A percentile compares a stretch with the other conserved stretches of the same genome.
phyloP scores from a whole-genome alignment of 30 jellyfish, hydroid and myxozoan species.

The Hydractinia echinata region DNA sequence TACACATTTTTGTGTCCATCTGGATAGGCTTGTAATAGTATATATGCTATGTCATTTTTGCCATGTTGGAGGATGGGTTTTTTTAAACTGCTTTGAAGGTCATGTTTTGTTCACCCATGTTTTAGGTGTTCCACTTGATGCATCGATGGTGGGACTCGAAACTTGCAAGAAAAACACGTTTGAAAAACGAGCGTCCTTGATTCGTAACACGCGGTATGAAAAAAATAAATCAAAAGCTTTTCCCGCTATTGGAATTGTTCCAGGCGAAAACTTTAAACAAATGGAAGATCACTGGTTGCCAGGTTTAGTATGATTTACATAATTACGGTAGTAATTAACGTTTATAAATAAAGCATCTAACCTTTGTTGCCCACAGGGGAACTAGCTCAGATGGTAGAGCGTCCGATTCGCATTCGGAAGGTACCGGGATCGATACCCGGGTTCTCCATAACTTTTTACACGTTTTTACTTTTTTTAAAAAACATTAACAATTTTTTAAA shows the following conservation, averaged over 20 bases:
- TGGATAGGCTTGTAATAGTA: too few relatives aligned
- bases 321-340: neutral
- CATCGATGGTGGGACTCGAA: too few relatives aligned
- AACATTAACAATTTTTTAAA: neutral
- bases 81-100: too few relatives aligned
- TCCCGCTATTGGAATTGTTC: slow-evolving; percentile 11
- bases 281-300: neutral
- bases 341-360: neutral
- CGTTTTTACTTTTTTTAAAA: too few relatives aligned
- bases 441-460: neutral
- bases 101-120: too few relatives aligned
- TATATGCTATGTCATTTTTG: too few relatives aligned
- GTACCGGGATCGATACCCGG: slow-evolving; percentile 29
- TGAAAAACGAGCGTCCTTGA: too few relatives aligned
- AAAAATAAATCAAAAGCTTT: neutral
- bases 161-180: too few relatives aligned
- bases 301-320: neutral
- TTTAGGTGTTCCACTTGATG: too few relatives aligned
- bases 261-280: neutral
- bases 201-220: neutral
- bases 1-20: too few relatives aligned
- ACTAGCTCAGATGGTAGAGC: slow-evolving; percentile 23
- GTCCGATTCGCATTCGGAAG: slow-evolving; percentile 27
- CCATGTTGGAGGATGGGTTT: too few relatives aligned
- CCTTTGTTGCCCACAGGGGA: neutral